Conservation (phyloP, 1,140 invertebrate genomes). For the Drosophila lowei region DNA sequence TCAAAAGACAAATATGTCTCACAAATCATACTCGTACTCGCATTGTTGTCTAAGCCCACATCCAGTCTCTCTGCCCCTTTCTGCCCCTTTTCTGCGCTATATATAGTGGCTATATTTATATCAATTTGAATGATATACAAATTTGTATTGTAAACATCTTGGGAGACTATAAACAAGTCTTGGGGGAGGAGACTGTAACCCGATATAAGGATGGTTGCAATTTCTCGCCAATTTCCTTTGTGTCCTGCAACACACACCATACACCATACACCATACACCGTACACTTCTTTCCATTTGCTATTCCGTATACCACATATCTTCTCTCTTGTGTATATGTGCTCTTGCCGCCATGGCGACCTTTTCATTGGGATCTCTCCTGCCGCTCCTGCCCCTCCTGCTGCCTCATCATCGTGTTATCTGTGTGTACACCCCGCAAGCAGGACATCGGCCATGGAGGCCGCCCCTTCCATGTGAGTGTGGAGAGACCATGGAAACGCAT, state of each 20-base stretch:
- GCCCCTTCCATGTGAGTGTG: slow-evolving; percentile 51
- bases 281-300: no score
- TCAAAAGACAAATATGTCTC: slow-evolving; percentile 38
- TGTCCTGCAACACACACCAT: slow-evolving; percentile 15
- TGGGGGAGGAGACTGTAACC: slow-evolving; percentile 28
- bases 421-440: slow-evolving; percentile 41
- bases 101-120: slow-evolving; percentile 53
- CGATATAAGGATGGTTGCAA: slow-evolving; percentile 50
- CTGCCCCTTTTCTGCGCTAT: slow-evolving; percentile 19
- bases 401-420: slow-evolving; percentile 13
- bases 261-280: no score
- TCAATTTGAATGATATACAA: slow-evolving; percentile 71
- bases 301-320: slow-evolving; percentile 13
- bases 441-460: slow-evolving; percentile 61
- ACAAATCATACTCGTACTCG: slow-evolving; percentile 34
- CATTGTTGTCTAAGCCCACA: background rate
- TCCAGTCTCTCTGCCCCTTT: slow-evolving; percentile 3
- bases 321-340: slow-evolving; percentile 9
- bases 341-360: slow-evolving; percentile 43
- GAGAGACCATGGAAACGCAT: slow-evolving; percentile 21
- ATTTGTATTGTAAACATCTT: slow-evolving; percentile 45
- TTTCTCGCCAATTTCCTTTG: slow-evolving; percentile 51
- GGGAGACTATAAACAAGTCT: slow-evolving; percentile 27
- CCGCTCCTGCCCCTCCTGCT: background rate
- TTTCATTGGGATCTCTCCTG: slow-evolving; percentile 21